Conservation (phyloP, 2,888 invertebrate species). For the Elegia similella region DNA sequence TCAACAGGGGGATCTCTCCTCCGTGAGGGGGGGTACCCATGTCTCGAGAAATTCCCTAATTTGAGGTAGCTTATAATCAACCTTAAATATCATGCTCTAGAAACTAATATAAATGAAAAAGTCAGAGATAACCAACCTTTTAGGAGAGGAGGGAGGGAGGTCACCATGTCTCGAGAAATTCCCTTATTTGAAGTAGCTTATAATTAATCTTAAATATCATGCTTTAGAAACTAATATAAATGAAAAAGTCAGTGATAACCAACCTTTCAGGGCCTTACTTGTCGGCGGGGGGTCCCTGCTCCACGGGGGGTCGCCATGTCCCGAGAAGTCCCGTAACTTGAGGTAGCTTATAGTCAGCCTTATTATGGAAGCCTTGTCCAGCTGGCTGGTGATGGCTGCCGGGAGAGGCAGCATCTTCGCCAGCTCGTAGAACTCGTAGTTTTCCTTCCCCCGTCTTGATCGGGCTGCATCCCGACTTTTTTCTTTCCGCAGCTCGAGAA, state of each 20-base stretch:
- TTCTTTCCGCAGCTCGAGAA: conserved; percentile 95
- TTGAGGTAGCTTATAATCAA: too few species aligned
- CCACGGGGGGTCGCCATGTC: conserved; percentile 98
- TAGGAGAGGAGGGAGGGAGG: too few species aligned
- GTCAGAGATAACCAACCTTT: too few species aligned
- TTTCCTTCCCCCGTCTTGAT: conserved; percentile 95
- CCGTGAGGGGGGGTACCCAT: too few species aligned
- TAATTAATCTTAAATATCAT: conserved; percentile 85
- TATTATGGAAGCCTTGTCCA: conserved; percentile 98
- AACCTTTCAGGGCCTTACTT: conserved; percentile 91
- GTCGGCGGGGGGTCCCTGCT: conserved; percentile 89
- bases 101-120: neutral
- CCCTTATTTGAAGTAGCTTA: conserved; percentile 87
- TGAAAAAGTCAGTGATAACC: conserved; percentile 13
- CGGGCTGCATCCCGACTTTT: conserved; percentile 96
- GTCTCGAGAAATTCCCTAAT: too few species aligned
- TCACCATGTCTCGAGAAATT: too few species aligned
- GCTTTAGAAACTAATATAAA: neutral
- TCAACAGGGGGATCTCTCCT: too few species aligned
- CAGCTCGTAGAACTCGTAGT: conserved; percentile 97
- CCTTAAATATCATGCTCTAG: too few species aligned
- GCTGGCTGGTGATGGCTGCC: conserved; percentile 95
- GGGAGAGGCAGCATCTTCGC: conserved; percentile 96
- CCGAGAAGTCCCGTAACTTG: conserved; percentile 96
- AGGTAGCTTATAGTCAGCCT: conserved; percentile 97